Base-by-base conservation (phyloP, 2,888 invertebrate species). In the Thymelicus acteon region DNA sequence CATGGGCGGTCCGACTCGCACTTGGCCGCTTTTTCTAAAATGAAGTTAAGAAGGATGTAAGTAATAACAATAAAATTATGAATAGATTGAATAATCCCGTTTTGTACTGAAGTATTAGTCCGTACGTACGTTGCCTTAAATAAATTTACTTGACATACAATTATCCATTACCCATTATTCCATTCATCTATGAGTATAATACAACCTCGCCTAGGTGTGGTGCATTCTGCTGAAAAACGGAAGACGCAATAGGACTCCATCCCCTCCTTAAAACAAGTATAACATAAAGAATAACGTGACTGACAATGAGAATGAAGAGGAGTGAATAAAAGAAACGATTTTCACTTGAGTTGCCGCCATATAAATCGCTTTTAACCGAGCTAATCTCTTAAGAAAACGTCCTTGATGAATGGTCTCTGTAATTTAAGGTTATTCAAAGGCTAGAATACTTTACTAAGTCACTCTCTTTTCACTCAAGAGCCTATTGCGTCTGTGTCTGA, bases 401-500 rank as follows among this genome's bases (percentile, higher is more conserved):
- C 57, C 57, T 37, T 37, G 57, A 57, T 57, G 57, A 57, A 57
- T 57, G 57, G 37, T 57, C 57, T 57, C 57, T 57, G 57, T 37
- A 57, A 57, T 65, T 57, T 31, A 57, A 54, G 57, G 12, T 65
- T 61, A 48, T 62, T 62, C 47, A 37, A 48, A 24, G 31, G 31
- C n/a, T 62, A 40, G 31, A 49, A 13, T 48, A 62, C 31, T 47
- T 58, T 48, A 57, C 57, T 66, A 19, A 39, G 37, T 47, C 37
- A 15, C 48, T 58, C 12, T 58, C 13, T 63, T 62, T 69, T 47
- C 47, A 57, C 19, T 69, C 62, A 57, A 57, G 31, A 62, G 76
- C 79, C 77, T 78, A 84, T 81, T 86, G 87, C 84, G 85, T 85
- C 82, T 83, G 82, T 79, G 84, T 82, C 76, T 82, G 85, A 87